phyloP scores from a whole-genome alignment of 2,888 invertebrate species.

The Nipponacmea schrenckii region DNA sequence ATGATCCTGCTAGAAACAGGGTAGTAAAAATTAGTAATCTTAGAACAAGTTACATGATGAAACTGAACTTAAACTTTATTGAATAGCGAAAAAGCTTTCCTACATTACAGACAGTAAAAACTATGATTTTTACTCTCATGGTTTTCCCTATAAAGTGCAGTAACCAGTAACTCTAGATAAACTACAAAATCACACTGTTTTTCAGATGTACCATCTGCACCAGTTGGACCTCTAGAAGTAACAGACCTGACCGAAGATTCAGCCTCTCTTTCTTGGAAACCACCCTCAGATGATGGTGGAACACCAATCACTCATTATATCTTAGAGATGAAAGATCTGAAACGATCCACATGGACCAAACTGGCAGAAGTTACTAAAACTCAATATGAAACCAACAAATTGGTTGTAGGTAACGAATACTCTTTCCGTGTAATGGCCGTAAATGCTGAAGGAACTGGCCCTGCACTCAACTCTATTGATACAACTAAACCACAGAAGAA shows the following conservation, averaged over 20 bases:
- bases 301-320: conserved; percentile 49
- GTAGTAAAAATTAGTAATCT: too few species aligned
- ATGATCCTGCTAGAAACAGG: neutral
- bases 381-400: conserved; percentile 21
- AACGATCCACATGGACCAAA: conserved; percentile 22
- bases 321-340: conserved; percentile 73
- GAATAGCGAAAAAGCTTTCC: too few species aligned
- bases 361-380: conserved; percentile 26
- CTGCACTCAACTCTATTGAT: conserved; percentile 24
- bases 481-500: conserved; percentile 27
- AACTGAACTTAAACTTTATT: too few species aligned
- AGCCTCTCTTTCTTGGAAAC: conserved; percentile 51
- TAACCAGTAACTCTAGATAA: too few species aligned
- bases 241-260: conserved; percentile 39
- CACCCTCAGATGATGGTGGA: conserved; percentile 55
- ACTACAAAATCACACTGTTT: too few species aligned
- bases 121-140: too few species aligned
- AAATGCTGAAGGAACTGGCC: conserved; percentile 82
- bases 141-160: too few species aligned
- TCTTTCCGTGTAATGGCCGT: conserved; percentile 87
- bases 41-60: too few species aligned
- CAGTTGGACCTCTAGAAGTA: conserved; percentile 31
- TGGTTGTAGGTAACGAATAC: conserved; percentile 77
- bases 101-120: too few species aligned
- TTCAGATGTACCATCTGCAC: conserved; percentile 45